Evolutionary conservation across 1,140 invertebrate species (phyloP), one percentile per base, ranked within the genome.

Genomic region (Atta colombica): DNA sequence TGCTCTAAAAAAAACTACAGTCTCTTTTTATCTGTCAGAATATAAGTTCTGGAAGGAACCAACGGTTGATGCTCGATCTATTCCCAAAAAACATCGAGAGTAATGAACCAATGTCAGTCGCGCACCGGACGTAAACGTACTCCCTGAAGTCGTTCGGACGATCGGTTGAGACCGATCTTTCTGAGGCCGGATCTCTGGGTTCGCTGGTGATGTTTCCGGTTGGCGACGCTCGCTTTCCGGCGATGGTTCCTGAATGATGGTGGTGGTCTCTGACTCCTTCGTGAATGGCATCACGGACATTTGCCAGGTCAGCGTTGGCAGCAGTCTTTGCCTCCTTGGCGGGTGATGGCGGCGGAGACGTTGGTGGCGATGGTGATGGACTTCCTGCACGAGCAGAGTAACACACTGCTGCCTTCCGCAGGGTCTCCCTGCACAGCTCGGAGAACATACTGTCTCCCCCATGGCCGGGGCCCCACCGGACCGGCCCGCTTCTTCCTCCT

Each of bases 391-490:
- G 94, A 92, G 94, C 94, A 93, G 94, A 94, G 94, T 95, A 95
- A 93, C 92, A 95, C 90, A 95, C 94, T 78, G 95, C 94, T 88
- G 96, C 96, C 93, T 96, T 96, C 91, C 96, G 96, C 93, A 96
- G 94, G 87, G 96, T 96, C 95, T 96, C 96, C 93, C 96, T 96
- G 94, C 96, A 96, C 92, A 96, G 95, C 94, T 96, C 96, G 92
- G 96, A 96, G 95, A 96, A 96, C 96, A 96, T 96, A 88, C 93
- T 95, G 93, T 91, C 93, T 94, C 93, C 94, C 93, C 96, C 95
- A 95, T 95, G 94, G 94, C 94, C 93, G 81, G 85, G 91, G 92
- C 92, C 94, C 91, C 92, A 88, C 87, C 92, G 93, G 92, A 95
- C 93, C 92, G 88, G 87, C 80, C 25, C 49, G 35, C 65, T 68